A percentile compares a stretch with the other conserved stretches of the same genome.
These are phyloP conservation scores for Montipora foliosa DNA, from an alignment of 64 coral and sea anemone genomes.

Conservation along the genomic window DNA sequence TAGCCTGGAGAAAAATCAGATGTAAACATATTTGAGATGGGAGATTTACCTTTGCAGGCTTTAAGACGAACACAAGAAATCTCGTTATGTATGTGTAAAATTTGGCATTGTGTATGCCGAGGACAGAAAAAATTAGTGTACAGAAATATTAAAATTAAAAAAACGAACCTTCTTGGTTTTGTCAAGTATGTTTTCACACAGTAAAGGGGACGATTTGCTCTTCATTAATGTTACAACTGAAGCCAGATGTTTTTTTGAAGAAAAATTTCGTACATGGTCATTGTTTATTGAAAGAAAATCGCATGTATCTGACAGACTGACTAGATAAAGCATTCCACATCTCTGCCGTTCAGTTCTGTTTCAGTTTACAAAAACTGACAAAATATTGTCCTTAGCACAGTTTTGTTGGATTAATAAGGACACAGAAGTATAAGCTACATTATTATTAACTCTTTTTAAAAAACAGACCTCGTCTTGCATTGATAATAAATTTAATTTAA, in stretches of 20 bases:
- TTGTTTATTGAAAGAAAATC: slow-evolving; percentile 58
- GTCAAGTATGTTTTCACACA: slow-evolving; percentile 35
- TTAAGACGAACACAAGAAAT: slow-evolving; percentile 24
- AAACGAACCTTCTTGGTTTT: slow-evolving; percentile 48
- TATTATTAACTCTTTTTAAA: background rate
- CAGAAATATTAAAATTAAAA: slow-evolving; percentile 84
- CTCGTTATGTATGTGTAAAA: slow-evolving; percentile 59
- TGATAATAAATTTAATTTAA: slow-evolving; percentile 46
- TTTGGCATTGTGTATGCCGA: slow-evolving; percentile 37
- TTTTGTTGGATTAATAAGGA: background rate
- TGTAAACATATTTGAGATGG: slow-evolving; percentile 52
- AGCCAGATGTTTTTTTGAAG: slow-evolving; percentile 65
- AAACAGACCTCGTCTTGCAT: background rate
- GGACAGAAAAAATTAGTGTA: slow-evolving; percentile 70
- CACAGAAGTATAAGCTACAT: background rate
- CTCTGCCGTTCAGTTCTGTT: background rate
- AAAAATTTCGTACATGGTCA: background rate
- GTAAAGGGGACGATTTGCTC: background rate
- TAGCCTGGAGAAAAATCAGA: slow-evolving; percentile 7
- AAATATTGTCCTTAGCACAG: slow-evolving; percentile 10
- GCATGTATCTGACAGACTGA: slow-evolving; percentile 22
- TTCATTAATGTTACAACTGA: slow-evolving; percentile 56
- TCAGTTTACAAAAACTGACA: slow-evolving; percentile 5
- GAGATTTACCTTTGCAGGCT: slow-evolving; percentile 41
- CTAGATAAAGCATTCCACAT: slow-evolving; percentile 5